Base-by-base conservation (phyloP, 2,113 vertebrate species). In the Isichthys henryi region DNA sequence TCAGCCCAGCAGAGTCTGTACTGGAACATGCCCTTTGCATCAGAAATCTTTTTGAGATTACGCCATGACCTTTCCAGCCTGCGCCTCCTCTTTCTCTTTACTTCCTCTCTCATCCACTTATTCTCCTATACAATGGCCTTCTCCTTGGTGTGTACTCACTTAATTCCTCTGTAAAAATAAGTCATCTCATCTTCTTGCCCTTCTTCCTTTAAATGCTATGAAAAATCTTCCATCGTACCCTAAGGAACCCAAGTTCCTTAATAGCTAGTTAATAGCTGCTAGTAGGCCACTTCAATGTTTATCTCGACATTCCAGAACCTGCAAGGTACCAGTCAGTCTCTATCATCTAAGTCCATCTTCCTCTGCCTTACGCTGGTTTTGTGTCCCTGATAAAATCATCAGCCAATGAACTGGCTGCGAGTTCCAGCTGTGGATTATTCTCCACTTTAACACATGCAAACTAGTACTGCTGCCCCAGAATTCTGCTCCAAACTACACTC, bases 21-120 rank as follows among this genome's bases (percentile, higher is more conserved):
- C 31, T 70, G 27, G 70, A 35, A 89, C 53, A 50, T 86, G 89
- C n/a, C 86, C 84, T 89, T 87, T 77, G 31, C n/a, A 66, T n/a
- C 62, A 66, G 62, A 27, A 27, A 11, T 27, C 23, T n/a, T 27
- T 66, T 31, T 27, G 8, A 66, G 58, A 66, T 3, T 7, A 9
- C n/a, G 9, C 58, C 58, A n/a, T 27, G 58, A 27, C 62, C 62
- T 66, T 27, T 66, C 8, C n/a, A 27, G n/a, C 8, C 9, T 66
- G 62, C 0, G 5, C 19, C 9, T 66, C n/a, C 62, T 66, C n/a
- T 11, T 3, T 66, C 62, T 66, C 9, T 66, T 66, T 9, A 66
- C 62, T 66, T 66, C 62, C 10, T 66, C 23, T 66, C n/a, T 27
- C 11, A 66, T 27, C n/a, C 9, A 66, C 62, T 31, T 66, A 66